Evolutionary conservation across 92 coral and sea anemone species (phyloP), one percentile per base, ranked within the genome.

Genomic region (Porites rus): DNA sequence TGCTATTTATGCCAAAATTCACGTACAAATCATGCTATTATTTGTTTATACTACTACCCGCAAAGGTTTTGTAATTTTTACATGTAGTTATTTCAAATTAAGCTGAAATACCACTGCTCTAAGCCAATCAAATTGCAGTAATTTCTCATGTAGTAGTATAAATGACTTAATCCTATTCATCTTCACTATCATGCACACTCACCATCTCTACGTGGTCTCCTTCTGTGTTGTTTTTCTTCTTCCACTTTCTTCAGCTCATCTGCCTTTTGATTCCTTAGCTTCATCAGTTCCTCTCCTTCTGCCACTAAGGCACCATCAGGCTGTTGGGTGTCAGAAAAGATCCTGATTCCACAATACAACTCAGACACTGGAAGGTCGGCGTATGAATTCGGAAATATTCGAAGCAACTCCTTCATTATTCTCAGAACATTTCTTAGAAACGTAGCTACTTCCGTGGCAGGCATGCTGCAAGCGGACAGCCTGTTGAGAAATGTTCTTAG

Each of bases 291-390:
- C 21, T 85, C 91, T 20, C 81, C 98, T 8, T 77, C 84, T 12
- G 51, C 60, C 82, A 79, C 10, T 62, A 94, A 75, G 19, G 51
- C 82, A n/a, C 20, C 72, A 72, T 76, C 84, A 8, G 4, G n/a
- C n/a, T 50, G 14, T 9, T 79, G 94, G 0, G 28, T 69, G 31
- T 31, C 31, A 4, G 6, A 65, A 12, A 65, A 16, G 13, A 21
- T 3, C 60, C 11, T 65, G 2, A 43, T 65, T 21, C 20, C 86
- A 12, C 84, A 83, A 19, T 70, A 88, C 18, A 96, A 83, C 46
- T 88, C 90, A 21, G 89, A 75, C 73, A 96, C 60, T 61, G 98
- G 98, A 50, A 96, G 91, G 14, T 89, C 81, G 20, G 91, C 89
- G 69, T 77, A 92, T 10, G 88, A 85, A 70, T 70, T 94, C 54